Base-by-base conservation (phyloP, 30 jellyfish, hydroid and myxozoan genomes). In the Hydra vulgaris region DNA sequence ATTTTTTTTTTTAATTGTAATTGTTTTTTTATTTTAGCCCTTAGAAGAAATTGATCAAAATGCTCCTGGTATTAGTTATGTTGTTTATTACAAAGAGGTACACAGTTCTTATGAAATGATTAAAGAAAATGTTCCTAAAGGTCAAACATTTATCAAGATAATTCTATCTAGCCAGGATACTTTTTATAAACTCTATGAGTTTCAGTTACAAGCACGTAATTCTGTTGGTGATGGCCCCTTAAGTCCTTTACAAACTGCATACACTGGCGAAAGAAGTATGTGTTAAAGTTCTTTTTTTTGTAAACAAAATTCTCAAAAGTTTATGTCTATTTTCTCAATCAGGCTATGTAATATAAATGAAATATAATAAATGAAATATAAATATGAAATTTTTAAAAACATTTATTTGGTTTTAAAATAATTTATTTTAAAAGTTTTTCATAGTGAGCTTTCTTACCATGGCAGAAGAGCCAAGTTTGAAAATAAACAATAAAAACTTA, bases 211-310 rank as follows among this genome's bases (percentile, higher is more conserved):
- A 66, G 97, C 97, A 17, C 89, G 88, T n/a, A 90, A 90, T 27
- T 87, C 82, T 24, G 76, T 79, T 53, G 97, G 97, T 21, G 66
- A 81, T 7, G 97, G 97, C 1, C 97, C 97, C 23, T 66, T 52
- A 74, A 86, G 97, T 67, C 97, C 97, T 0, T 27, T 86, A 0
- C 70, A 54, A 23, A 85, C 85, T 26, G 97, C 95, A 1, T 90
- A 85, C 82, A 90, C 97, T 18, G 97, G 97, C 25, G 97, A 90
- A 82, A 72, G 97, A 77, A 53, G 97, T 90, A 83, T 81, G 97
- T 82, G 22, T n/a, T 68, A 52, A 4, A 17, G 1, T 20, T 40
- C 17, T 25, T 70, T 52, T 23, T 0, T 70, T 69, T 80, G 25
- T 71, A 18, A 15, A 21, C n/a, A 71, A 71, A 17, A 71, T 71